phyloP scores from a whole-genome alignment of 2,797 vertebrate species.

The Tinamus major region DNA sequence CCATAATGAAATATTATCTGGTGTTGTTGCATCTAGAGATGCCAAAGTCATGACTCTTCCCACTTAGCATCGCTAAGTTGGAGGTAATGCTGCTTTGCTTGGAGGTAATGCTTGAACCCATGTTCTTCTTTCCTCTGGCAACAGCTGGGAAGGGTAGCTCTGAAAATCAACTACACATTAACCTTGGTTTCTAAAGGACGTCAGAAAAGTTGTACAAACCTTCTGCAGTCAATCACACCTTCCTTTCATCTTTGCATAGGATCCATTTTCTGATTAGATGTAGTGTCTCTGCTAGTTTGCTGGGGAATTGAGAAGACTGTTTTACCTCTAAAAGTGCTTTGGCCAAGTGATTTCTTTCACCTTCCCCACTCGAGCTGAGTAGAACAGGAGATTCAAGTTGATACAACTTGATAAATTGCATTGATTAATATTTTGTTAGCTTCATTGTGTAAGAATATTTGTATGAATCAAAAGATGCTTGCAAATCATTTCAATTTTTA shows the following conservation, averaged over 20 bases:
- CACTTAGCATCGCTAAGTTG: neutral
- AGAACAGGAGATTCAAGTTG: conserved; percentile 12
- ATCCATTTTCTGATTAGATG: conserved; percentile 56
- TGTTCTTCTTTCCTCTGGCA: neutral
- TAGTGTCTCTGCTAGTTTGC: conserved; percentile 38
- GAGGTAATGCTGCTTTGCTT: neutral
- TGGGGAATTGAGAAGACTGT: conserved; percentile 64
- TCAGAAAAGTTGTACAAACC: conserved; percentile 27
- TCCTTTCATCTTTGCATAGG: conserved; percentile 50
- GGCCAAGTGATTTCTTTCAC: conserved; percentile 59
- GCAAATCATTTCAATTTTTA: neutral
- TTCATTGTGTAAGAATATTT: neutral
- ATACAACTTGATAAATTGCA: neutral
- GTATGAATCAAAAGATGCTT: rapidly evolving
- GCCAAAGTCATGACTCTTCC: neutral
- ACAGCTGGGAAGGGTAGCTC: neutral
- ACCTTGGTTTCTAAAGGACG: conserved; percentile 37
- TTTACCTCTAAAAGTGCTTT: conserved; percentile 55
- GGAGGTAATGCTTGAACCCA: too few species aligned
- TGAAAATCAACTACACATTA: neutral
- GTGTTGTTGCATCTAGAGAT: rapidly evolving
- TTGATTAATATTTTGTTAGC: neutral
- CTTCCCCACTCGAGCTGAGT: neutral
- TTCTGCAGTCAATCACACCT: conserved; percentile 35
- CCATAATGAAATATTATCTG: neutral